Conservation (phyloP, 2,113 vertebrate genomes). For the Odocoileus virginianus region DNA sequence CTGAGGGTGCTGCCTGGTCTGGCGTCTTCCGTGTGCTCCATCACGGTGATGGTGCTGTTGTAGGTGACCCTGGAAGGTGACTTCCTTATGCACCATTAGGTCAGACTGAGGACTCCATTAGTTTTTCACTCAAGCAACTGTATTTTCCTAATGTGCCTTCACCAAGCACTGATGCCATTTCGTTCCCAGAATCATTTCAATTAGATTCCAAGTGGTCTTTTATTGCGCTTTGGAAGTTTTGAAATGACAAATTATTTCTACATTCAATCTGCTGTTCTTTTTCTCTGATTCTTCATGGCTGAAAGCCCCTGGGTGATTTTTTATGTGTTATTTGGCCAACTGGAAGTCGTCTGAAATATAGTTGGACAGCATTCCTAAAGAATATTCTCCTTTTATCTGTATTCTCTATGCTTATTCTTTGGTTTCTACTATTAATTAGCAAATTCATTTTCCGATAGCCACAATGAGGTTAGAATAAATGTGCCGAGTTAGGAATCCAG, state of each 20-base stretch:
- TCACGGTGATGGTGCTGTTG: not conserved
- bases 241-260: conserved; percentile 46
- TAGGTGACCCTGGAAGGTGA: not conserved
- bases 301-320: not conserved
- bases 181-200: conserved; percentile 34
- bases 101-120: conserved; percentile 16
- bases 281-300: conserved; percentile 13
- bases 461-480: conserved; percentile 59
- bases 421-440: conserved; percentile 61
- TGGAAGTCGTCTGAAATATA: not conserved
- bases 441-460: conserved; percentile 48
- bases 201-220: conserved; percentile 34
- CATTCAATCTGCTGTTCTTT: not conserved
- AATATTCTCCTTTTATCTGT: conserved; percentile 16
- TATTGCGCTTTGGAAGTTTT: not conserved
- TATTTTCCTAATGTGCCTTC: conserved; percentile 47
- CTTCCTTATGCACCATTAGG: conserved; percentile 11
- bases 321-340: not conserved
- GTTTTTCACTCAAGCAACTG: conserved; percentile 14
- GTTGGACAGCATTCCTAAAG: not conserved
- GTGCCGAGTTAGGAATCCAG: not conserved
- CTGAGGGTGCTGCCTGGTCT: not conserved
- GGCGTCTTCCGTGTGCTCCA: not conserved
- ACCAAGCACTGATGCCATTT: conserved; percentile 3
- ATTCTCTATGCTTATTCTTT: conserved; percentile 22